Percentiles rank a stretch among this genome's conserved stretches.
phyloP scores from a whole-genome alignment of 2,888 invertebrate species.

The Mystacides longicornis region DNA sequence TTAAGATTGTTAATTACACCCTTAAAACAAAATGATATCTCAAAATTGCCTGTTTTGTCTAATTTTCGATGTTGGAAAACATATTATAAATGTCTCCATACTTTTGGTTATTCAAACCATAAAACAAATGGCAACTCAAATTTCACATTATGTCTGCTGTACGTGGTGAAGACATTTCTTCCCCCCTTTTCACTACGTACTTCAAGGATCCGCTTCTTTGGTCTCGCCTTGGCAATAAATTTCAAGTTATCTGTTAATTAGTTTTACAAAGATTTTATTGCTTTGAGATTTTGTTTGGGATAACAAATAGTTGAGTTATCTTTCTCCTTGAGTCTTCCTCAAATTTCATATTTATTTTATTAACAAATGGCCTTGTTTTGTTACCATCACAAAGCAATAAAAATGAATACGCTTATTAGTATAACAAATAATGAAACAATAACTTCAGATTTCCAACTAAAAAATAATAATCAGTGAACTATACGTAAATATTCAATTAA shows the following conservation, averaged over 20 bases:
- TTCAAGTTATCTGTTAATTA: slow-evolving; percentile 24
- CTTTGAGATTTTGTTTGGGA: slow-evolving; percentile 14
- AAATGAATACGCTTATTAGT: too few species aligned
- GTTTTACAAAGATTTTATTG: slow-evolving; percentile 14
- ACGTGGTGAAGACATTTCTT: slow-evolving; percentile 23
- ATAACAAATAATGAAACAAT: too few species aligned
- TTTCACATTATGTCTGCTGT: slow-evolving; percentile 25
- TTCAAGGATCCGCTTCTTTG: slow-evolving; percentile 21
- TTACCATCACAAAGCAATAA: too few species aligned
- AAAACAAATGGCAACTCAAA: slow-evolving; percentile 20
- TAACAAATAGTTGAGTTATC: slow-evolving; percentile 8
- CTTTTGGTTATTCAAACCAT: slow-evolving; percentile 7
- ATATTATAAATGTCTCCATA: too few species aligned
- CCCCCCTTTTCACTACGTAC: slow-evolving; percentile 10
- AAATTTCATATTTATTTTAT: slow-evolving; percentile 6
- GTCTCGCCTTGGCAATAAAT: slow-evolving; percentile 18
- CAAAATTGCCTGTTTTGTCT: too few species aligned
- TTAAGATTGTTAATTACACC: too few species aligned
- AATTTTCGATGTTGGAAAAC: too few species aligned
- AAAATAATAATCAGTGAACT: too few species aligned
- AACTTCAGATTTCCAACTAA: too few species aligned
- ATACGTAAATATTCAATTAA: too few species aligned
- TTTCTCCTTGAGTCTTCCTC: background rate
- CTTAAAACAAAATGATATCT: too few species aligned
- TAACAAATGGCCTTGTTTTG: too few species aligned